Base-by-base conservation (phyloP, 2,113 vertebrate genomes). In the Pungitius pungitius region DNA sequence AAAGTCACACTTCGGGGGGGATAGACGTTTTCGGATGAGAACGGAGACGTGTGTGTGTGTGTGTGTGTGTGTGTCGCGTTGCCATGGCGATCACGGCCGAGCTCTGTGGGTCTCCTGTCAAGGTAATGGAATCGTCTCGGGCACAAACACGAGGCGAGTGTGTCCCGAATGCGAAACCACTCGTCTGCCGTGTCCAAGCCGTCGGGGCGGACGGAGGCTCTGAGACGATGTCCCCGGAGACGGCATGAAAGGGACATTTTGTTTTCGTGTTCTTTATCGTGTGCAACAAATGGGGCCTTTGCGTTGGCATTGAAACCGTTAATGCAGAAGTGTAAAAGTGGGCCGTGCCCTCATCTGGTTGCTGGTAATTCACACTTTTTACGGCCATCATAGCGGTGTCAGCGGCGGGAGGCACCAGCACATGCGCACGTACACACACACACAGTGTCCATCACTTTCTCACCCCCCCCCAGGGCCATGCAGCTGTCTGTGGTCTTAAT, bases 101-200 rank as follows among this genome's bases (percentile, higher is more conserved):
- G 69, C 80, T 76, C 77, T 62, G 63, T 24, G 51, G 56, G 75
- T 69, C 72, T 57, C 65, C 85, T 83, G 84, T 87, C 80, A 90
- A n/a, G 88, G 82, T 85, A 87, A 88, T 81, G 83, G 77, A 74
- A 86, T 75, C 26, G 4, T 85, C 77, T 69, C 67, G 52, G 73
- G 75, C 80, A 67, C 73, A 85, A 87, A 88, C 85, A 84, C 24
- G 59, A 61, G 43, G 70, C 20, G 71, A 69, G 79, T 62, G 80
- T 82, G 85, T 71, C 61, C 77, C 72, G 82, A 80, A 87, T 89
- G 77, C 81, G 71, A 76, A 89, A 69, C 65, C 22, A 54, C 33
- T 20, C 9, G 13, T 77, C 65, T 78, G n/a, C n/a, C 81, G 37
- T 52, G 71, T 73, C 81, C 77, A 58, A 47, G 57, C 55, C 56